These are phyloP conservation scores for Dromococcyx pavoninus DNA, from an alignment of 2,797 vertebrate species.

Conservation along the genomic window DNA sequence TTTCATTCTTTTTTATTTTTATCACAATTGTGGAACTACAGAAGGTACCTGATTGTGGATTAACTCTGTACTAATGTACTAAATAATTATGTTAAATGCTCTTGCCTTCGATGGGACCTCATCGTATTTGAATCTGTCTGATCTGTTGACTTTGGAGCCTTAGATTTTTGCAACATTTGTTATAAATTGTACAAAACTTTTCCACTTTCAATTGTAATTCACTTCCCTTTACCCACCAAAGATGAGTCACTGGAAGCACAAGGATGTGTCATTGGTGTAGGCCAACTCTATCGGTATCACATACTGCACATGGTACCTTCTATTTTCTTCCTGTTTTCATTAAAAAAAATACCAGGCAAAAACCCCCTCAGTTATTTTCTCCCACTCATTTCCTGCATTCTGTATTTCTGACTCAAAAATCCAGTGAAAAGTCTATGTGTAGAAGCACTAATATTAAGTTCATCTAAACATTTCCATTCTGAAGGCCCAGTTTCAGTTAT, in stretches of 20 bases:
- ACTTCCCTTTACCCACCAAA: not conserved
- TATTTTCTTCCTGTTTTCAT: slow-evolving; percentile 37
- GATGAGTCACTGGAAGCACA: slow-evolving; percentile 20
- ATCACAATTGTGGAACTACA: not conserved
- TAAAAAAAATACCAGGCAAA: not conserved
- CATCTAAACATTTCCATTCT: slow-evolving; percentile 57
- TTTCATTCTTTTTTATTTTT: not conserved
- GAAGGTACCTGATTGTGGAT: not conserved
- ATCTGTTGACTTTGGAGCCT: not conserved
- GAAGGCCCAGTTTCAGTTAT: slow-evolving; percentile 43
- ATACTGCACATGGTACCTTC: not conserved
- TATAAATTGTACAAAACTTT: not conserved
- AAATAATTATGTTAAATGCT: not conserved
- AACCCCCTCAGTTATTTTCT: not conserved
- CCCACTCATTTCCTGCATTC: slow-evolving; percentile 2
- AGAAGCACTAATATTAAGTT: slow-evolving; percentile 4
- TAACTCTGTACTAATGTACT: not conserved
- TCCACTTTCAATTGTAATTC: not conserved
- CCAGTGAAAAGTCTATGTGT: not conserved
- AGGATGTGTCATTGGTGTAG: not conserved
- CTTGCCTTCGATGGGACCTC: not conserved
- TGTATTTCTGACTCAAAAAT: slow-evolving; percentile 23
- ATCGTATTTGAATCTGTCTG: not conserved
- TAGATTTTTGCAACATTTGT: not conserved
- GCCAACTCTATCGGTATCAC: not conserved